Conservation (phyloP, 2,888 invertebrate genomes). For the Drosophila villosipedis region DNA sequence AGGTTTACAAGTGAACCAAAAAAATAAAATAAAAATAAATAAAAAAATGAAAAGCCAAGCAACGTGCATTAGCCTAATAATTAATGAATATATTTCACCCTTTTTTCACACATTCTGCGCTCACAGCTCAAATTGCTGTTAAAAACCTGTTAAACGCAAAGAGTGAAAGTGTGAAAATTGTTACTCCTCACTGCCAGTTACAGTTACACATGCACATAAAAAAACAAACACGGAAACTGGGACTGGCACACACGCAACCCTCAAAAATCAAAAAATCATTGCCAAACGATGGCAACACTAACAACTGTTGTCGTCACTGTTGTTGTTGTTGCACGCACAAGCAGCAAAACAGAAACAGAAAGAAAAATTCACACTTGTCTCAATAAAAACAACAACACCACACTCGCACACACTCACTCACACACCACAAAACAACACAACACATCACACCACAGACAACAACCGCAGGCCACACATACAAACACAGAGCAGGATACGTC, state of each 20-base stretch:
- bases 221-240: conserved; percentile 24
- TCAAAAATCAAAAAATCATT: conserved; percentile 78
- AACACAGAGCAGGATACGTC: conserved; percentile 57
- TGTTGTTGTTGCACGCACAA: conserved; percentile 64
- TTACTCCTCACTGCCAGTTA: conserved; percentile 12
- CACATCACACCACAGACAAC: conserved; percentile 69
- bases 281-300: conserved; percentile 65
- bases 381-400: conserved; percentile 73
- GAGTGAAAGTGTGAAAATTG: conserved; percentile 79
- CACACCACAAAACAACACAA: conserved; percentile 54
- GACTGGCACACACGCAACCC: conserved; percentile 62
- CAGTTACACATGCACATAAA: conserved; percentile 12
- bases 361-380: conserved; percentile 81
- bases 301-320: conserved; percentile 55
- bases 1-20: conserved; percentile 15
- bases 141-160: conserved; percentile 75
- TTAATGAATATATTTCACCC: conserved; percentile 45
- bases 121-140: conserved; percentile 52
- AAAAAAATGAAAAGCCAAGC: conserved; percentile 13
- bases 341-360: conserved; percentile 60
- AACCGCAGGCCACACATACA: conserved; percentile 69
- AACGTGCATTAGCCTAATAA: conserved; percentile 28
- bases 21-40: neutral
- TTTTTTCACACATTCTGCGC: conserved; percentile 45
- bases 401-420: conserved; percentile 45